These are phyloP conservation scores for Lycaon pictus DNA, from an alignment of 2,113 vertebrate genomes.

Conservation along the genomic window DNA sequence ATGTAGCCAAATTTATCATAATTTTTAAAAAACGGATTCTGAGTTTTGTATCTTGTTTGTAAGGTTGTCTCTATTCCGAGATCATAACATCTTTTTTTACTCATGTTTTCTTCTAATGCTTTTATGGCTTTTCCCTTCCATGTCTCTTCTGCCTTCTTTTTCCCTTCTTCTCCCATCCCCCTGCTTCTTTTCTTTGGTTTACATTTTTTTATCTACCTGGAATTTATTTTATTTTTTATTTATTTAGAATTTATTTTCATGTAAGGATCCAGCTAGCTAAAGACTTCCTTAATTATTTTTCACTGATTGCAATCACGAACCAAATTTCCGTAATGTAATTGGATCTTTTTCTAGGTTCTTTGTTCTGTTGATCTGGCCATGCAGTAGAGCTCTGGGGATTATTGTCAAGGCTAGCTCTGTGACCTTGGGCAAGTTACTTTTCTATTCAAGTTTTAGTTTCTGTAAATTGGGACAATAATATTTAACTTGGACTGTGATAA, in stretches of 20 bases:
- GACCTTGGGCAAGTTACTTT: not conserved
- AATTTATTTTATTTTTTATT: not conserved
- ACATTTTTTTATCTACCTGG: not conserved
- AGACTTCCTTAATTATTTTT: not conserved
- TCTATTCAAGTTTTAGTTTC: not conserved
- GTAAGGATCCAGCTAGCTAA: not conserved
- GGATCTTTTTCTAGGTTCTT: not conserved
- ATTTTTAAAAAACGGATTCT: not conserved
- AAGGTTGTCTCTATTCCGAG: not conserved
- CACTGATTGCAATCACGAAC: not conserved
- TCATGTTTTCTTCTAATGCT: not conserved
- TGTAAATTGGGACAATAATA: not conserved
- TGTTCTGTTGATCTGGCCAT: not conserved
- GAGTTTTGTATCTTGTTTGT: not conserved
- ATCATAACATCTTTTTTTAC: not conserved
- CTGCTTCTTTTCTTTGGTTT: not conserved
- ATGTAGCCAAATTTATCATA: conserved; percentile 18
- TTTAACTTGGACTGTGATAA: not conserved
- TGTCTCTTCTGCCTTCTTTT: not conserved
- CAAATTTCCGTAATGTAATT: not conserved
- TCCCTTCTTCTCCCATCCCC: no score
- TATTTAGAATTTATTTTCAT: not conserved
- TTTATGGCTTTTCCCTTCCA: not conserved
- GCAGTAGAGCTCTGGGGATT: not conserved
- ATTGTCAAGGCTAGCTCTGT: not conserved